phyloP scores from a whole-genome alignment of 64 coral and sea anemone genomes.

The Pocillopora verrucosa region DNA sequence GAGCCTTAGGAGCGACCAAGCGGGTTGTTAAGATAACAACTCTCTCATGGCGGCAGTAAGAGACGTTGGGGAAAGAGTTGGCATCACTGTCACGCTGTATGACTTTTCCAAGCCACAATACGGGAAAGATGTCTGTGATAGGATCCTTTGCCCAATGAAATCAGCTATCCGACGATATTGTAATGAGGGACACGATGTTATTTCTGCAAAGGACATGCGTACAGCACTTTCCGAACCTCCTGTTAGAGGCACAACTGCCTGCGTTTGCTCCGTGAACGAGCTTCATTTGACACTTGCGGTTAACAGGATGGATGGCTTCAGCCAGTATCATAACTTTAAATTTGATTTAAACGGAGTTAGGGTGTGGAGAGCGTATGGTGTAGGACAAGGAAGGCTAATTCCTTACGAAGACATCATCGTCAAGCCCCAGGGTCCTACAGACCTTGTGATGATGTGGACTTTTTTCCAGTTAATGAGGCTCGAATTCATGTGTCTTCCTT shows the following conservation, averaged over 20 bases:
- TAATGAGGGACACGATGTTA: constrained; percentile 64
- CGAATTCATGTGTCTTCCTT: constrained; percentile 12
- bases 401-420: not conserved
- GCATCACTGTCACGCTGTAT: constrained; percentile 15
- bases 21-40: constrained; percentile 63
- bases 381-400: constrained; percentile 41
- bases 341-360: constrained; percentile 56
- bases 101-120: constrained; percentile 57
- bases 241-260: constrained; percentile 58
- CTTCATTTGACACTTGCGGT: constrained; percentile 31
- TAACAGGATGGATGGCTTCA: constrained; percentile 65
- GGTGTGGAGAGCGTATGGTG: constrained; percentile 21
- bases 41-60: no score
- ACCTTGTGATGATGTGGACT: constrained; percentile 39
- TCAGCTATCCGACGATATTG: constrained; percentile 61
- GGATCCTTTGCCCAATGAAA: constrained; percentile 70
- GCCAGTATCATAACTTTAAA: constrained; percentile 67
- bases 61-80: constrained; percentile 26
- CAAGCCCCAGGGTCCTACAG: constrained; percentile 44
- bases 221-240: constrained; percentile 52
- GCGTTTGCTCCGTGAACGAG: constrained; percentile 39
- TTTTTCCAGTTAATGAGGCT: constrained; percentile 22
- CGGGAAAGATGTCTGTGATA: constrained; percentile 74
- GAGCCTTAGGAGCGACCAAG: constrained; percentile 52
- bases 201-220: constrained; percentile 59